Evolutionary conservation across 92 coral and sea anemone species (phyloP).

Genomic region (Porites rus): DNA sequence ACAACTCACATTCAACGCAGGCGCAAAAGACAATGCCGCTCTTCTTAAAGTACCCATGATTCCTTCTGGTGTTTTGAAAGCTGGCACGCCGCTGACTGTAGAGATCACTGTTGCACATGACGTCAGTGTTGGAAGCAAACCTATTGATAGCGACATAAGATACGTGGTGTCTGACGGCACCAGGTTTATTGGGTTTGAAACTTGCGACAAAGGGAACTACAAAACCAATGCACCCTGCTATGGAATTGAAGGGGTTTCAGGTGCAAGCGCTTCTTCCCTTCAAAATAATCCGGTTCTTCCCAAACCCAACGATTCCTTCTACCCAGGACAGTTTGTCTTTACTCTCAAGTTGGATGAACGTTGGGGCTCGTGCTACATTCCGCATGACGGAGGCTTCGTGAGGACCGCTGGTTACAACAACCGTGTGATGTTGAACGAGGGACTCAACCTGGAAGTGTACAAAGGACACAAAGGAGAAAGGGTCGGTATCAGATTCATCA

Average conservation of each 20-base stretch:
- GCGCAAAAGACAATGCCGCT: not conserved
- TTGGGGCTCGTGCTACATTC: no score
- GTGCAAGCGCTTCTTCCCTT: not conserved
- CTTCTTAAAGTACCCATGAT: conserved; percentile 31
- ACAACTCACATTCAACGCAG: conserved; percentile 50
- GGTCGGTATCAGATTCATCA: not conserved
- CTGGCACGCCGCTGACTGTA: conserved; percentile 19
- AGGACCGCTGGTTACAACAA: no score
- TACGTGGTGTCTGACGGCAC: conserved; percentile 35
- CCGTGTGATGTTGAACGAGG: not conserved
- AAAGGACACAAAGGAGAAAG: not conserved
- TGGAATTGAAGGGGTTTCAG: conserved; percentile 6
- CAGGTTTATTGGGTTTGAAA: conserved; percentile 29
- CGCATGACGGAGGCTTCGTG: no score
- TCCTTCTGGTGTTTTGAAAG: not conserved
- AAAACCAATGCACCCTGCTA: not conserved
- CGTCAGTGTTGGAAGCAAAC: not conserved
- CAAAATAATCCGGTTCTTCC: no score
- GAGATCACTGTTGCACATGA: conserved; percentile 6
- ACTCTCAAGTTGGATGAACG: no score
- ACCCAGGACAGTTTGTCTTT: not conserved
- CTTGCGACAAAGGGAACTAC: conserved; percentile 6
- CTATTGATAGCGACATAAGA: conserved; percentile 6
- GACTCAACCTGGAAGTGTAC: not conserved
- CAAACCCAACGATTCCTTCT: not conserved